phyloP scores from a whole-genome alignment of 1,140 invertebrate species.

The Proctacanthus coquilletti region DNA sequence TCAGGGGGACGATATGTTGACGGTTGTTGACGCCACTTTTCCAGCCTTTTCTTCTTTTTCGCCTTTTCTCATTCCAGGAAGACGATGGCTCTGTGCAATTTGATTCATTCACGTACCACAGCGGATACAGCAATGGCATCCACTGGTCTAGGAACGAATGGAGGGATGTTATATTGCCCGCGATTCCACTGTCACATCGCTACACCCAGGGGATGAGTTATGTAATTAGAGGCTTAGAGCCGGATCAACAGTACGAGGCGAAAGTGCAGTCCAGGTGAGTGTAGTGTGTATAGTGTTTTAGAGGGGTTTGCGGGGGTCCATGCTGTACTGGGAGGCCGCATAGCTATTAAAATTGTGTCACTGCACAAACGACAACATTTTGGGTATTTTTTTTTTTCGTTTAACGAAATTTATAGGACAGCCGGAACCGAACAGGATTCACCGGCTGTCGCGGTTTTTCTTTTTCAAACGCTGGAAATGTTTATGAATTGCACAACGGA shows the following conservation, averaged over 20 bases:
- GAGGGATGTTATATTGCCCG: slow-evolving; percentile 35
- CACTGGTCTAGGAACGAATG: slow-evolving; percentile 27
- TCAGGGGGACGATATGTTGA: no score
- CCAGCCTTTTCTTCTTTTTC: no score
- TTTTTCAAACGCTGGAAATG: no score
- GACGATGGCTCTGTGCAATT: no score
- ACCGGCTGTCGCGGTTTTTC: no score
- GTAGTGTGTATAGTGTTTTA: background rate
- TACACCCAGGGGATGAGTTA: slow-evolving; percentile 34
- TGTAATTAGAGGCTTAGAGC: slow-evolving; percentile 32
- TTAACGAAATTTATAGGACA: background rate
- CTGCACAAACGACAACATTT: background rate
- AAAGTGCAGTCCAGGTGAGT: slow-evolving; percentile 31
- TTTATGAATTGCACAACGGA: no score
- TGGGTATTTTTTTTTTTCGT: background rate
- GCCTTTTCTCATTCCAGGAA: no score
- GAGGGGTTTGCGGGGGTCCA: background rate
- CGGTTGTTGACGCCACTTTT: no score
- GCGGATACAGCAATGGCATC: slow-evolving; percentile 8
- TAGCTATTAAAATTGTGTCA: background rate
- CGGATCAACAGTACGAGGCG: slow-evolving; percentile 35
- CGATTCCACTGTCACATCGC: slow-evolving; percentile 15
- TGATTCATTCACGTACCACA: slow-evolving; percentile 14
- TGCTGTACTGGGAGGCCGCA: no score
- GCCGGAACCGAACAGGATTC: background rate